Evolutionary conservation across 2,113 vertebrate species (phyloP).

Genomic region (Pontoporia blainvillei): DNA sequence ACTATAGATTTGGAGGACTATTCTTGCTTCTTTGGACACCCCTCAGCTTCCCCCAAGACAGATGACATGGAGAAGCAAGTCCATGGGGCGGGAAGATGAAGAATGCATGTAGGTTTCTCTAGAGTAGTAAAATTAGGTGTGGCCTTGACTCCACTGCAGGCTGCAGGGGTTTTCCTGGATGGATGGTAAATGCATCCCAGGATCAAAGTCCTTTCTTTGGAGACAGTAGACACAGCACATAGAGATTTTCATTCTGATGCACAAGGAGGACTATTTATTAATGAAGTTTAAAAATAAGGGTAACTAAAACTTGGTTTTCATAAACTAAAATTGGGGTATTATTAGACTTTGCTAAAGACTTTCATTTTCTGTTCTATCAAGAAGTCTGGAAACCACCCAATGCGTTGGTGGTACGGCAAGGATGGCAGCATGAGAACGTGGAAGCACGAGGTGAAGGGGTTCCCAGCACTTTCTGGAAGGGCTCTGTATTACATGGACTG

Average conservation of each 20-base stretch:
- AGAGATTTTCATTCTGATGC: background rate
- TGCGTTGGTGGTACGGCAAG: background rate
- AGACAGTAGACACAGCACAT: background rate
- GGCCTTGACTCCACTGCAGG: background rate
- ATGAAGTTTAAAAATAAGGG: background rate
- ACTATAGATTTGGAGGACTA: background rate
- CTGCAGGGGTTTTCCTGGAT: background rate
- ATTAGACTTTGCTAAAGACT: background rate
- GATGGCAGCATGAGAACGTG: background rate
- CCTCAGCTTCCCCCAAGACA: background rate
- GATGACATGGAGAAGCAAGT: background rate
- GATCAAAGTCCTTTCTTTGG: background rate
- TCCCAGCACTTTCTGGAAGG: background rate
- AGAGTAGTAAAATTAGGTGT: background rate
- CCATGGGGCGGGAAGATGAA: background rate
- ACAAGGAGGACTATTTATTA: background rate
- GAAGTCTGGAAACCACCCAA: background rate
- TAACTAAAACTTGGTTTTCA: background rate
- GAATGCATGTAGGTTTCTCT: background rate
- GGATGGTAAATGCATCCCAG: background rate
- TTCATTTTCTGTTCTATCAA: background rate
- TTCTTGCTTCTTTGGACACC: background rate
- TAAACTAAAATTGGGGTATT: background rate
- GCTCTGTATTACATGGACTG: rapidly evolving
- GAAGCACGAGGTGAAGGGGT: background rate